Base-by-base conservation (phyloP, 2,888 invertebrate species). In the Trimorus sp. region DNA sequence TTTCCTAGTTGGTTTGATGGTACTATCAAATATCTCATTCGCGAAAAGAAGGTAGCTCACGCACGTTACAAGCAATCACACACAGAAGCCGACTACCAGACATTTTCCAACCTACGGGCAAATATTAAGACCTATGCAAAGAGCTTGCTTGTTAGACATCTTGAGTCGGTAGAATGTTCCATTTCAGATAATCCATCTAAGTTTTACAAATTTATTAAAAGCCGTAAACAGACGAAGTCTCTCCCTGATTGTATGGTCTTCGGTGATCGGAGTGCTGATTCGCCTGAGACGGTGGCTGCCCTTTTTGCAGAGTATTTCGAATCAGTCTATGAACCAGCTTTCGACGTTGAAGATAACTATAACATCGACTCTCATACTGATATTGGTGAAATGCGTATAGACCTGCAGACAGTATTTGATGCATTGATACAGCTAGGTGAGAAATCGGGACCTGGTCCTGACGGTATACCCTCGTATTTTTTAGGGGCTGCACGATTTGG, bases 21-120 rank as follows among this genome's bases (percentile, higher is more conserved):
- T 1, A 7, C 15, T 12, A 12, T 58, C 1, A 69, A 69, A 15
- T 7, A 15, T 48, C 12, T 69, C 4, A 26, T 15, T 14, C 48
- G 58, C 15, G 69, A 58, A 1, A 69, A 69, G 48, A 69, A 69
- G 42, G 16, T 14, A 8, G 58, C 69, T 14, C 66, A 66, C 40
- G 11, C 8, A 0, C 9, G 16, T 8, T 66, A 53, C 16, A 66
- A 66, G 16, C 16, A 0, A 16, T 16, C 53, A 15, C 53, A 16
- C 14, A 16, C 40, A 4, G 2, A 11, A 12, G 2, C 1, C 8
- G 66, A 63, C 14, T 63, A 51, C 14, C 11, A n/a, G 1, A 8
- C 38, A 5, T 63, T 63, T 14, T 49, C 63, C 5, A 1, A 36
- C 9, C 9, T 63, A 26, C 36, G 49, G 4, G 36, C 63, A 6